Conservation (phyloP, 2,888 invertebrate species). For the Toxonevra muliebris region DNA sequence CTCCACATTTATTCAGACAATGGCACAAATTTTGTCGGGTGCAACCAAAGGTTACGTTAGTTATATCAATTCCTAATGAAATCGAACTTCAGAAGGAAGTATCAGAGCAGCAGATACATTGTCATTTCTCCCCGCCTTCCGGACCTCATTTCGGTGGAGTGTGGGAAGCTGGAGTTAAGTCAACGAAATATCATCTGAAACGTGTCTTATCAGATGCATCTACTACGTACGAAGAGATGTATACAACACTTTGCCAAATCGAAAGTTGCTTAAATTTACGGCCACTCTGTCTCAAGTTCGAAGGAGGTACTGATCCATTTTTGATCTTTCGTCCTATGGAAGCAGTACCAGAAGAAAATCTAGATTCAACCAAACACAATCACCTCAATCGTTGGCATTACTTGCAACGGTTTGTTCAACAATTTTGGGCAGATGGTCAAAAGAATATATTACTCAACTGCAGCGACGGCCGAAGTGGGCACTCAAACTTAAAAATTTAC, state of each 20-base stretch:
- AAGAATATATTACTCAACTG: conserved; percentile 18
- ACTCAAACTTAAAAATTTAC: conserved; percentile 10
- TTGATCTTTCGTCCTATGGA: conserved; percentile 25
- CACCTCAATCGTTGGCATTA: conserved; percentile 28
- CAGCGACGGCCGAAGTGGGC: conserved; percentile 23
- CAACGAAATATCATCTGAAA: conserved; percentile 51
- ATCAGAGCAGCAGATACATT: conserved; percentile 18
- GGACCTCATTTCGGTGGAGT: too few species aligned
- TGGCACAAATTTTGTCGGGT: conserved; percentile 35
- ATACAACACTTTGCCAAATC: conserved; percentile 50
- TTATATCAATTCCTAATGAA: conserved; percentile 18
- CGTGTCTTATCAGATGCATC: conserved; percentile 34
- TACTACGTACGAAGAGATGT: conserved; percentile 51
- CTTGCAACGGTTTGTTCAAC: conserved; percentile 18
- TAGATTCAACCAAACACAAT: conserved; percentile 11
- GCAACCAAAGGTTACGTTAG: conserved; percentile 31
- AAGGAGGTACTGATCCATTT: conserved; percentile 28
- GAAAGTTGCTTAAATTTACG: conserved; percentile 53
- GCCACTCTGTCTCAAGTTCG: conserved; percentile 41
- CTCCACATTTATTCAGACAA: conserved; percentile 29
- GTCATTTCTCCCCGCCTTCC: too few species aligned
- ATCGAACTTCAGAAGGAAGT: conserved; percentile 12
- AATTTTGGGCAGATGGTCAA: conserved; percentile 26
- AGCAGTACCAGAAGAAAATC: conserved; percentile 18
- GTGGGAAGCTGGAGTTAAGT: conserved; percentile 53